phyloP scores from a whole-genome alignment of 1,140 invertebrate species.

The Drosophila lacteicornis region DNA sequence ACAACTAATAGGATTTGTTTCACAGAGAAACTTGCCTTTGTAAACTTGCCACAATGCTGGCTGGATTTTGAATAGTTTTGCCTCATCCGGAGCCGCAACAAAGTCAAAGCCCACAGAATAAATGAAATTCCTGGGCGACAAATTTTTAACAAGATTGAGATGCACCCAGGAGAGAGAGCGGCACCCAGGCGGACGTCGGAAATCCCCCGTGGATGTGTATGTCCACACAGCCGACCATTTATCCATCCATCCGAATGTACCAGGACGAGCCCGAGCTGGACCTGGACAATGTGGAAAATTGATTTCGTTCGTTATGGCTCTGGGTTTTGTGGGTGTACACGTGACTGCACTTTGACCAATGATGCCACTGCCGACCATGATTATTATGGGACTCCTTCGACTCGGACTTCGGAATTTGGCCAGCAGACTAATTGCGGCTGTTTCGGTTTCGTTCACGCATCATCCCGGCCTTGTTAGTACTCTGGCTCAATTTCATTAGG shows the following conservation, averaged over 20 bases:
- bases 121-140: conserved; percentile 43
- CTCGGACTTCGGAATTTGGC: neutral
- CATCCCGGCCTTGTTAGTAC: neutral
- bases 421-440: conserved; percentile 6
- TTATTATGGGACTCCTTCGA: neutral
- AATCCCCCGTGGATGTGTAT: neutral
- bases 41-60: neutral
- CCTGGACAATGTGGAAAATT: neutral
- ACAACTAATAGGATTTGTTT: conserved; percentile 9
- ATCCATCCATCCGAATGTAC: neutral
- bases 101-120: conserved; percentile 30
- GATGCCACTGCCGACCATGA: neutral
- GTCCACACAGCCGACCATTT: neutral
- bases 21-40: neutral
- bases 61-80: conserved; percentile 15
- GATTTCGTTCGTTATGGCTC: neutral
- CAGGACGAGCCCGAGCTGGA: neutral
- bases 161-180: neutral
- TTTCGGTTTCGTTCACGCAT: neutral
- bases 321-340: neutral
- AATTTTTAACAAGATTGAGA: conserved; percentile 33
- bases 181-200: too few relatives aligned
- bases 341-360: conserved; percentile 3
- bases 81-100: conserved; percentile 17
- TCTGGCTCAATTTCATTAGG: too few relatives aligned